A percentile compares a stretch with the other conserved stretches of the same genome.
These are phyloP conservation scores for Ascaphus truei DNA, from an alignment of 2,113 vertebrate genomes.

Conservation along the genomic window DNA sequence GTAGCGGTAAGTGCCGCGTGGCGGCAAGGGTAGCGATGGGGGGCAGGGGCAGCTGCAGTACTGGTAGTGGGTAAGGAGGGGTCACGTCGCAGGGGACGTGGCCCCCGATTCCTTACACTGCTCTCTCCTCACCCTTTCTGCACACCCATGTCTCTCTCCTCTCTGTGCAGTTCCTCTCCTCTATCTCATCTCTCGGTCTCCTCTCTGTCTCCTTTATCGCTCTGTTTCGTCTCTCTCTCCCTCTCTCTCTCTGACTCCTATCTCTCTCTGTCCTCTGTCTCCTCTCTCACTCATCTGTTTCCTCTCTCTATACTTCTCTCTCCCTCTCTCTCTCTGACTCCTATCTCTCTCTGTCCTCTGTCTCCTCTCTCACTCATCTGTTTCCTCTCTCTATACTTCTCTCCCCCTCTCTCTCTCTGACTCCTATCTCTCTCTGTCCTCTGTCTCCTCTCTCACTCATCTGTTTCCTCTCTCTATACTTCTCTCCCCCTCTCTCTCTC, in stretches of 20 bases:
- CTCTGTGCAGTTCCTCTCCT: too few relatives aligned
- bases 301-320: background rate
- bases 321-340: background rate
- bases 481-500: background rate
- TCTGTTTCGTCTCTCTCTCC: background rate
- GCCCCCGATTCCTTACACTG: too few relatives aligned
- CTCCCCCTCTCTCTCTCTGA: background rate
- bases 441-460: background rate
- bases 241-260: background rate
- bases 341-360: background rate
- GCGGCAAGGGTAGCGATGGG: too few relatives aligned
- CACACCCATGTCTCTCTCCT: too few relatives aligned
- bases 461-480: background rate
- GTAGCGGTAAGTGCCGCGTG: too few relatives aligned
- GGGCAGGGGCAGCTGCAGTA: too few relatives aligned
- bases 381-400: background rate
- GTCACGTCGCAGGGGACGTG: too few relatives aligned
- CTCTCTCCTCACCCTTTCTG: too few relatives aligned
- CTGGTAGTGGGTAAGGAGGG: too few relatives aligned
- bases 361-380: background rate
- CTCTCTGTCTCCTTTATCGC: too few relatives aligned
- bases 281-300: background rate
- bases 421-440: background rate
- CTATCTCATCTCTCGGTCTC: too few relatives aligned
- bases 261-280: background rate